A percentile compares a stretch with the other conserved stretches of the same genome.
These are phyloP conservation scores for Propithecus coquereli DNA, from an alignment of 2,113 vertebrate genomes.

Conservation along the genomic window DNA sequence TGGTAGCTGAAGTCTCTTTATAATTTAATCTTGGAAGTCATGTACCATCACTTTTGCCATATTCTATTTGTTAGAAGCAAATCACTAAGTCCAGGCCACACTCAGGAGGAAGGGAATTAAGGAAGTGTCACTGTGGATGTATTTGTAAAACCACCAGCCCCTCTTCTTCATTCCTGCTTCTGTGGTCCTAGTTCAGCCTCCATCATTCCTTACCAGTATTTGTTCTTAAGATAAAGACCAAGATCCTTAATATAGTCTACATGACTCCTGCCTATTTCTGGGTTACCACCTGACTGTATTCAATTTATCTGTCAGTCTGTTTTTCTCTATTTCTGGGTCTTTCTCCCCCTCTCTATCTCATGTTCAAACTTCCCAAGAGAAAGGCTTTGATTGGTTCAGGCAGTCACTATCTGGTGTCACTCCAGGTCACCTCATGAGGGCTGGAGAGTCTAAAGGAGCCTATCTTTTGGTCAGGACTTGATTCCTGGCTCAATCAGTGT, in stretches of 20 bases:
- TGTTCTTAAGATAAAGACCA: neutral
- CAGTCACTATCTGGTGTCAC: neutral
- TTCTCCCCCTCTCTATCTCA: neutral
- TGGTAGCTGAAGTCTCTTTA: neutral
- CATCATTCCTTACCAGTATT: neutral
- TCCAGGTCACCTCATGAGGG: neutral
- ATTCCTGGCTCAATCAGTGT: neutral
- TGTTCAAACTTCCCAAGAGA: neutral
- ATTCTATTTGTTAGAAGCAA: neutral
- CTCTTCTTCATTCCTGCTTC: neutral
- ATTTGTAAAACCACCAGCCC: neutral
- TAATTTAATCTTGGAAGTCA: neutral
- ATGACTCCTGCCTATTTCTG: neutral
- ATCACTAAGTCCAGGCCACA: neutral
- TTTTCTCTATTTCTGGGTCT: neutral
- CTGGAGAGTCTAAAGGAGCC: neutral
- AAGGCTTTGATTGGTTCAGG: neutral
- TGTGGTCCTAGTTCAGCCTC: neutral
- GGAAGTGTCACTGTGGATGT: neutral
- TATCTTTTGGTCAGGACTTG: neutral
- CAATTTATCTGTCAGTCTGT: neutral
- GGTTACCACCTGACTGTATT: neutral
- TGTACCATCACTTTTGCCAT: neutral
- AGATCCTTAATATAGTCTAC: neutral
- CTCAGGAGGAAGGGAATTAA: neutral